phyloP scores from a whole-genome alignment of 2,888 invertebrate genomes.

The Hydropsyche betteni region DNA sequence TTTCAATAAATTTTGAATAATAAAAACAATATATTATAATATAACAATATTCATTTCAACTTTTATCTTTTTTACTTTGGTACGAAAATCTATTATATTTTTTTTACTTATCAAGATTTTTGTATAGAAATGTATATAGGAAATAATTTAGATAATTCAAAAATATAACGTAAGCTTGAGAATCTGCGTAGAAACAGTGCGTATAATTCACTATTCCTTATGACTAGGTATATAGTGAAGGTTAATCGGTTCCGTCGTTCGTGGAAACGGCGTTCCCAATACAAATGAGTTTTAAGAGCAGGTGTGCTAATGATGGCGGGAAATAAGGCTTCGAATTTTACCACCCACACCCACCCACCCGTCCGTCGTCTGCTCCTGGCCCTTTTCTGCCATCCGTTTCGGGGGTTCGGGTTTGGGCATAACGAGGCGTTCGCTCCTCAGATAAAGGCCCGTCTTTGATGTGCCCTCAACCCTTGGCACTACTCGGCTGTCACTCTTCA shows the following conservation, averaged over 20 bases:
- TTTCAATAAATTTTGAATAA: too few species aligned
- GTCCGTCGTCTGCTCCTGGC: background rate
- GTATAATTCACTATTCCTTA: too few species aligned
- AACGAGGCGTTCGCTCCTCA: constrained; percentile 13
- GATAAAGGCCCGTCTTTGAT: constrained; percentile 19
- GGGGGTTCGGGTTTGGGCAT: background rate
- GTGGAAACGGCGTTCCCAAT: constrained; percentile 6
- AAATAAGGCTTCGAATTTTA: constrained; percentile 9
- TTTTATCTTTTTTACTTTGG: too few species aligned
- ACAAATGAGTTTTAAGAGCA: constrained; percentile 23
- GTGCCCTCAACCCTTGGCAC: constrained; percentile 16
- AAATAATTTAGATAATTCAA: too few species aligned
- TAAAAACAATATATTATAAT: too few species aligned
- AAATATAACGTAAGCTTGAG: too few species aligned
- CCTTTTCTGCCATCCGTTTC: background rate
- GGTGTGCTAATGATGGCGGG: constrained; percentile 27
- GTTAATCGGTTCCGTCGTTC: background rate
- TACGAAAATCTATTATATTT: too few species aligned
- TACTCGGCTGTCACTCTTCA: constrained; percentile 21
- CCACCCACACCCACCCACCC: background rate
- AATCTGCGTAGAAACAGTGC: too few species aligned
- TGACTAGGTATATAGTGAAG: background rate
- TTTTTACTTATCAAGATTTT: too few species aligned
- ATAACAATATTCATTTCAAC: too few species aligned
- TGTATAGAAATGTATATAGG: too few species aligned